Percentiles rank a stretch among this genome's conserved stretches.
Evolutionary conservation across 2,888 invertebrate species (phyloP).

Genomic region (Andrena trimmerana): DNA sequence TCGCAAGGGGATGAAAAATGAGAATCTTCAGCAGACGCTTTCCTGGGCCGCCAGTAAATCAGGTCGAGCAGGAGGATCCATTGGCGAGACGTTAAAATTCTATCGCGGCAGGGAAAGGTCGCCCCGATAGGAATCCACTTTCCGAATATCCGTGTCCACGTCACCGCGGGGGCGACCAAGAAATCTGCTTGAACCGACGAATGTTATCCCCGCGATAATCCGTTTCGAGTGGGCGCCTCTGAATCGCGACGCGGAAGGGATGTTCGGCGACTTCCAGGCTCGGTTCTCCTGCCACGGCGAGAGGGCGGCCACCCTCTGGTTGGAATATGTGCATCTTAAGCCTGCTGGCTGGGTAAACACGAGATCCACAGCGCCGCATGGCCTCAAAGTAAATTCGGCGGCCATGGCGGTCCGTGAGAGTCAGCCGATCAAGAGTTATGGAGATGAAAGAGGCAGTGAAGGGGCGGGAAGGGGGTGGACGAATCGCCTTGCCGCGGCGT

Average conservation of each 20-base stretch:
- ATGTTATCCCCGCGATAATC: constrained; percentile 21
- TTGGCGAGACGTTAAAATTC: constrained; percentile 22
- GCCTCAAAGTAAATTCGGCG: constrained; percentile 22
- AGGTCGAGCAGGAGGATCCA: background rate
- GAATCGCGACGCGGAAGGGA: constrained; percentile 1
- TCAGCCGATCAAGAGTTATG: constrained; percentile 22
- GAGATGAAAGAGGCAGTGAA: background rate
- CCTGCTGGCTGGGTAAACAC: constrained; percentile 31
- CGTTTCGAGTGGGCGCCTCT: background rate
- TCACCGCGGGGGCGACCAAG: constrained; percentile 5
- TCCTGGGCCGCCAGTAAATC: background rate
- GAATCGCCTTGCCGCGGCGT: background rate
- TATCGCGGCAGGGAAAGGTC: background rate
- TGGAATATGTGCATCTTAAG: constrained; percentile 15
- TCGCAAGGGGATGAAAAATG: background rate
- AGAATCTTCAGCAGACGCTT: background rate
- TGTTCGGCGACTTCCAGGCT: constrained; percentile 22
- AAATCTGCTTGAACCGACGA: constrained; percentile 19
- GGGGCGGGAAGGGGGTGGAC: background rate
- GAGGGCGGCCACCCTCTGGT: background rate
- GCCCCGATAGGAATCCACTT: background rate
- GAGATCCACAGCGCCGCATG: constrained; percentile 2
- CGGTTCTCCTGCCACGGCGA: background rate
- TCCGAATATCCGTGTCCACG: constrained; percentile 1
- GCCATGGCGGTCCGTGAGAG: background rate